A percentile compares a stretch with the other conserved stretches of the same genome.
phyloP scores from a whole-genome alignment of 2,888 invertebrate species.

The Orchesella flavescens region DNA sequence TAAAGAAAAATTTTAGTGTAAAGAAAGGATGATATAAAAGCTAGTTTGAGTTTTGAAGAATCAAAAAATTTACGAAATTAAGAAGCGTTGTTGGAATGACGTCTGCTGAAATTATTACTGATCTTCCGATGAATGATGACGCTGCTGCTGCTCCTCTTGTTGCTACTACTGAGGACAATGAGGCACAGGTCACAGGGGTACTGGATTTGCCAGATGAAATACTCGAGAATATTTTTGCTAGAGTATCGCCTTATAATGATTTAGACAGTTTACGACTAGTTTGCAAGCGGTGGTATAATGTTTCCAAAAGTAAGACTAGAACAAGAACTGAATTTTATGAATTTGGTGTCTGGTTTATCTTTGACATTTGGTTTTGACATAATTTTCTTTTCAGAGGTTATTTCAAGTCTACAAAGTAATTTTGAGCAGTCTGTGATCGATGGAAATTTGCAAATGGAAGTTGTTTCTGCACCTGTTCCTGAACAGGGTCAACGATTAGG shows the following conservation, averaged over 20 bases:
- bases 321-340: no score
- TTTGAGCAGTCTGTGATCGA: conserved; percentile 85
- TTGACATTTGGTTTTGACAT: neutral
- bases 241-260: conserved; percentile 92
- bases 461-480: conserved; percentile 73
- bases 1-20: no score
- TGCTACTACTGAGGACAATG: no score
- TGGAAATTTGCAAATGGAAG: conserved; percentile 85
- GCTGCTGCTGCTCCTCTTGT: no score
- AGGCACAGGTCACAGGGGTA: conserved; percentile 70
- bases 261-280: conserved; percentile 89
- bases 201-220: conserved; percentile 93
- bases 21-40: no score
- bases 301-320: conserved; percentile 84
- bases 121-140: no score
- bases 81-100: no score
- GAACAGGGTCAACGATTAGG: conserved; percentile 48
- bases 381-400: conserved; percentile 80
- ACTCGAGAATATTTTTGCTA: conserved; percentile 90
- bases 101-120: no score
- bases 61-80: no score
- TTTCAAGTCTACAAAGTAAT: conserved; percentile 82
- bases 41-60: no score
- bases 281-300: conserved; percentile 88
- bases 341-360: no score